Evolutionary conservation across 1,140 invertebrate species (phyloP).

Genomic region (Zaprionus ornatus): DNA sequence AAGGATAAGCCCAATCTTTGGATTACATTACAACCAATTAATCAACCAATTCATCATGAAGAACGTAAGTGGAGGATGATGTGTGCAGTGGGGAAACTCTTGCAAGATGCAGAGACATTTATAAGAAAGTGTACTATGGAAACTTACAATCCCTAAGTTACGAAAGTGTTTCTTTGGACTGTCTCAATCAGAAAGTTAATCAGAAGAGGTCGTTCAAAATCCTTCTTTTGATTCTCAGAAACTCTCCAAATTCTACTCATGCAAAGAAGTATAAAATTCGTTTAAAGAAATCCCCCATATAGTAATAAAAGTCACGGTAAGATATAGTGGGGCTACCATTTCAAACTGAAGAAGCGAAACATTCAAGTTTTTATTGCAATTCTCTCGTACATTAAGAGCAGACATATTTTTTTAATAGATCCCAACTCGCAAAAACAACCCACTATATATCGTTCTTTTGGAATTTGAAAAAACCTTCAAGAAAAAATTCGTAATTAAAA

Average conservation of each 20-base stretch:
- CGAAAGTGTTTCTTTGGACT: too few relatives aligned
- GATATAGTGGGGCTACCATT: background rate
- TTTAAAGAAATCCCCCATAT: too few relatives aligned
- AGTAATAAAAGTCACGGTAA: background rate
- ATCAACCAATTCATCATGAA: constrained; percentile 63
- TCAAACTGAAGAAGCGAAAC: background rate
- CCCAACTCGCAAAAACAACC: background rate
- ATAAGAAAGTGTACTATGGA: background rate
- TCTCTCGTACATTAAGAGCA: background rate
- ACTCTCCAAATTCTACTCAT: too few relatives aligned
- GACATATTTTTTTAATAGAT: too few relatives aligned
- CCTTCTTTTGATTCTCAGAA: too few relatives aligned
- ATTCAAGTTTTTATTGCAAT: background rate
- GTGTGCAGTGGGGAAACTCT: background rate
- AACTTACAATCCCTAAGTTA: background rate
- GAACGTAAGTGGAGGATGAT: constrained; percentile 69
- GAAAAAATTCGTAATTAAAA: constrained; percentile 5
- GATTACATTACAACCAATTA: constrained; percentile 45
- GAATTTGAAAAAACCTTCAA: background rate
- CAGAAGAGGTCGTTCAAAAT: too few relatives aligned
- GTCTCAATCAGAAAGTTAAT: too few relatives aligned
- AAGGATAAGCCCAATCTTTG: constrained; percentile 62
- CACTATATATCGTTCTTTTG: background rate
- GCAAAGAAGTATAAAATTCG: too few relatives aligned
- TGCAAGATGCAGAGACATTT: background rate